Percentiles rank a stretch among this genome's conserved stretches.
Evolutionary conservation across 2,113 vertebrate genomes (phyloP).

Genomic region (Myxocyprinus asiaticus): DNA sequence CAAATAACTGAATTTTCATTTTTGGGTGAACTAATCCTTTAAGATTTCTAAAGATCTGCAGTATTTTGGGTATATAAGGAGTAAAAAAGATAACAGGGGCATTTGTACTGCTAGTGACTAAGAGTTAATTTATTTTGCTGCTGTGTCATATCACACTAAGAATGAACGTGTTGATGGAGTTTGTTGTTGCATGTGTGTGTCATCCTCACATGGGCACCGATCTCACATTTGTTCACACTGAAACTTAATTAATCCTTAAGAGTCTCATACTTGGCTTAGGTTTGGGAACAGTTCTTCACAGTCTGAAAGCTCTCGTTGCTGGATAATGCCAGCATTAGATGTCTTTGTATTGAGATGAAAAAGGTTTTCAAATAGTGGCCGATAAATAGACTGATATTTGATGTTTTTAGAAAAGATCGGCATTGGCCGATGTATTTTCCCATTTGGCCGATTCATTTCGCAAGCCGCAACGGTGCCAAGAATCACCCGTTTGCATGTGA

Average conservation of each 20-base stretch:
- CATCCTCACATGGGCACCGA: conserved; percentile 16
- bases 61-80: no score
- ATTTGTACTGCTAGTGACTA: not conserved
- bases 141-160: conserved; percentile 30
- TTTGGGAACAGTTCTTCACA: conserved; percentile 11
- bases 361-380: not conserved
- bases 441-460: no score
- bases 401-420: no score
- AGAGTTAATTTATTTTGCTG: conserved; percentile 11
- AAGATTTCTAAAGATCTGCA: no score
- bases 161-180: not conserved
- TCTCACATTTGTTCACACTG: conserved; percentile 34
- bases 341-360: not conserved
- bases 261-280: conserved; percentile 2
- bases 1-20: no score
- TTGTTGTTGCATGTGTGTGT: conserved; percentile 6
- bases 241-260: conserved; percentile 28
- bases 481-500: no score
- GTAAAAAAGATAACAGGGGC: no score
- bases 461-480: no score
- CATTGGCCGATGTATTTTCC: no score
- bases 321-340: not conserved
- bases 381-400: no score
- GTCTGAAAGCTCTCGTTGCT: not conserved
- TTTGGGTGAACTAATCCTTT: no score